Conservation (phyloP, 2,888 invertebrate species). For the Conus canariensis region DNA sequence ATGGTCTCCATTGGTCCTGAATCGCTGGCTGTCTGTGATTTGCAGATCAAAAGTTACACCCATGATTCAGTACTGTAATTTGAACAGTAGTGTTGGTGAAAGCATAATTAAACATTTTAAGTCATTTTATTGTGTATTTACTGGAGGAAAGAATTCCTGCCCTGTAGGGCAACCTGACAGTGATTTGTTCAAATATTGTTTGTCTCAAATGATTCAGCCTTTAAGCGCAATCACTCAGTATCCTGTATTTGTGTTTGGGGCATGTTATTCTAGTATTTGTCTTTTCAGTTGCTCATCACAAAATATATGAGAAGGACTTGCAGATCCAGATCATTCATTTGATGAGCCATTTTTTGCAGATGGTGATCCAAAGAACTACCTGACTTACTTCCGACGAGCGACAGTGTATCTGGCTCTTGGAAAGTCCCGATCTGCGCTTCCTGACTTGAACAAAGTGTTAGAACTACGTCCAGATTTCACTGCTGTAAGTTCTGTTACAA, state of each 20-base stretch:
- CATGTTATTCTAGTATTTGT: not conserved
- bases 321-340: not conserved
- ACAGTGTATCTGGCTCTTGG: slow-evolving; percentile 97
- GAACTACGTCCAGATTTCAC: slow-evolving; percentile 96
- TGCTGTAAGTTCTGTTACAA: slow-evolving; percentile 84
- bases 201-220: too few species aligned
- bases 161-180: too few species aligned
- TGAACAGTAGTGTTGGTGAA: too few species aligned
- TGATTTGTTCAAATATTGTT: too few species aligned
- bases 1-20: too few species aligned
- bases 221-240: too few species aligned
- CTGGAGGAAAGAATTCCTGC: too few species aligned
- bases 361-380: slow-evolving; percentile 96
- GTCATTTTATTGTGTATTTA: too few species aligned
- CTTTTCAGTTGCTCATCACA: not conserved
- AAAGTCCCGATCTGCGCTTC: slow-evolving; percentile 95
- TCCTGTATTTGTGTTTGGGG: not conserved
- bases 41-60: too few species aligned
- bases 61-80: too few species aligned
- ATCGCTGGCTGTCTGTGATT: too few species aligned
- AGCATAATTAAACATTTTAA: too few species aligned
- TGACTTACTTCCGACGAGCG: slow-evolving; percentile 96
- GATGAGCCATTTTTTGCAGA: slow-evolving; percentile 82
- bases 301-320: not conserved
- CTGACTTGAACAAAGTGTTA: slow-evolving; percentile 94